Base-by-base conservation (phyloP, 2,888 invertebrate species). In the Drosophila nr. perissopoda region DNA sequence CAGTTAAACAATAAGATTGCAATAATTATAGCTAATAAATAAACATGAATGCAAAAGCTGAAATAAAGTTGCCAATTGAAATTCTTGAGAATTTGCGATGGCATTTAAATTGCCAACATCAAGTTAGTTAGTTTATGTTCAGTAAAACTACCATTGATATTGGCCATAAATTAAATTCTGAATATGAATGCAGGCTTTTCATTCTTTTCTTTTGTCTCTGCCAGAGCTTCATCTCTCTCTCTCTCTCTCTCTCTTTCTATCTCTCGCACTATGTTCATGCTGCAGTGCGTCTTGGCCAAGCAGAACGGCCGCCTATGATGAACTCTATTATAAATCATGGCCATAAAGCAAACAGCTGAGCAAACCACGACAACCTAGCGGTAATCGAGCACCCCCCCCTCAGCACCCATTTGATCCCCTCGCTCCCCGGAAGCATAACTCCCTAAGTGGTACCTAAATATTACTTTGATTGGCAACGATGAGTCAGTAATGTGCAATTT, bases 271-370 rank as follows among this genome's bases (percentile, higher is more conserved):
- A 58, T 58, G 70, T 78, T 85, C 91, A 90, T 83, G 91, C 79
- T 87, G 85, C 78, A 82, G 63, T 84, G 69, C 82, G 71, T 69
- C 63, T 48, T 79, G 77, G 82, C 77, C 89, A 91, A 90, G 90
- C 90, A 91, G 80, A 89, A 90, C 91, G 90, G 90, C 91, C 91
- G 86, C 91, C 90, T 90, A 87, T 78, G 91, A 80, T 86, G 91
- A 90, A 91, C 81, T 81, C 76, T 76, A 74, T 82, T 82, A 90
- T 89, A 89, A 89, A 91, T 91, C 91, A 90, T 82, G 80, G 82
- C 72, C 81, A 83, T 90, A 80, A 88, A 88, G 73, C 75, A 69
- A 59, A 42, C 66, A 49, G 66, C 64, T 61, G 62, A 66, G 58
- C 66, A 45, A 25, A 27, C 74, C 57, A 73, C 49, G 62, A 71